Evolutionary conservation across 2,113 vertebrate species (phyloP).

Genomic region (Hippopotamus amphibius): DNA sequence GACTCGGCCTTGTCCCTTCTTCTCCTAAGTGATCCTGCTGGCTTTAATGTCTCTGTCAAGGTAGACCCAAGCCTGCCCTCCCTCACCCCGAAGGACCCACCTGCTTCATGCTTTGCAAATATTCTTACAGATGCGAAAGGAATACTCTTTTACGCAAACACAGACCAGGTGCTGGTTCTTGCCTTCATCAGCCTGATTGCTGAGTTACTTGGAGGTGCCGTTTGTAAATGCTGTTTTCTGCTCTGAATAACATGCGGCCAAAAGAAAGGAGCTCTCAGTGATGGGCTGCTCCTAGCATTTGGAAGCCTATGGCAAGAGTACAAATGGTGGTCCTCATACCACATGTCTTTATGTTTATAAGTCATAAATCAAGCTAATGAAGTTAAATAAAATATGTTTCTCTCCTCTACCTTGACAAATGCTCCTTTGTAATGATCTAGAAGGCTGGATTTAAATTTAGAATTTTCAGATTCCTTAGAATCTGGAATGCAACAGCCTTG

Average conservation of each 20-base stretch:
- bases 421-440: neutral
- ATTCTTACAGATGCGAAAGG: slow-evolving; percentile 29
- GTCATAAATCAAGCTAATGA: slow-evolving; percentile 12
- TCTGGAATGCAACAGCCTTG: neutral
- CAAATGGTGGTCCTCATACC: neutral
- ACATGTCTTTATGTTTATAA: neutral
- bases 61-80: slow-evolving; percentile 49
- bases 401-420: slow-evolving; percentile 1
- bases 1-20: neutral
- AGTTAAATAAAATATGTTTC: slow-evolving; percentile 14
- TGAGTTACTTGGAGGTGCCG: neutral
- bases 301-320: neutral
- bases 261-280: neutral
- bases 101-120: slow-evolving; percentile 37
- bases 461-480: slow-evolving; percentile 26
- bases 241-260: neutral
- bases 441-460: slow-evolving; percentile 43
- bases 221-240: neutral
- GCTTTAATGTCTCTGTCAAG: neutral
- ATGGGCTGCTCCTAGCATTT: neutral
- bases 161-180: neutral
- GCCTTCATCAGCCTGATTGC: neutral
- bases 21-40: neutral
- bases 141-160: neutral
- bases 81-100: neutral